Conservation (phyloP, 2,113 vertebrate species). For the Dicerorhinus sumatrensis region DNA sequence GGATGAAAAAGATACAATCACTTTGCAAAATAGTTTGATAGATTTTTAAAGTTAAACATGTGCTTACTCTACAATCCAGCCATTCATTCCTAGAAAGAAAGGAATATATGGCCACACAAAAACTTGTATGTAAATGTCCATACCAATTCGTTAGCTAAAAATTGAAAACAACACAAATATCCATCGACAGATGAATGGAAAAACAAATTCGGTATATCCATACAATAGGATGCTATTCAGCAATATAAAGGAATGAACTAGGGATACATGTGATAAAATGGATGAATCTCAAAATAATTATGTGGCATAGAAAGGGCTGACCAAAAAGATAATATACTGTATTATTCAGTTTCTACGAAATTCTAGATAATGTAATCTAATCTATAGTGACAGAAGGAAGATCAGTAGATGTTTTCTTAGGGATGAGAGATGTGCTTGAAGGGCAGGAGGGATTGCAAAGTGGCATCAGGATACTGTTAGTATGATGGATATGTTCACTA, state of each 20-base stretch:
- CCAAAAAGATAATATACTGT: background rate
- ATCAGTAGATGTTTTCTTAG: background rate
- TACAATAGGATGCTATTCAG: background rate
- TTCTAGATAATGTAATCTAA: background rate
- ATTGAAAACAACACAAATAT: background rate
- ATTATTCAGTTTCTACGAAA: background rate
- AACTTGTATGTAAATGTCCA: background rate
- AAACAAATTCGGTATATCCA: background rate
- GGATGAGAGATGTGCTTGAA: background rate
- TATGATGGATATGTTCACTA: background rate
- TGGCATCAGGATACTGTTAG: background rate
- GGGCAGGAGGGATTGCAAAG: background rate
- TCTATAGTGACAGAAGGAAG: background rate
- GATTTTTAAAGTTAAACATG: background rate
- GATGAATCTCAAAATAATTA: background rate
- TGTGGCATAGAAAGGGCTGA: background rate
- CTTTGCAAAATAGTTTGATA: background rate
- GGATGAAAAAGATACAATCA: background rate
- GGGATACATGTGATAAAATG: background rate
- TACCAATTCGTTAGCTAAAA: background rate
- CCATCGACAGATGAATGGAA: background rate
- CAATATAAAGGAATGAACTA: background rate
- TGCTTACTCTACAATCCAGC: background rate
- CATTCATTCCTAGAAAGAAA: background rate
- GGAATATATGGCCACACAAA: background rate